phyloP scores from a whole-genome alignment of 2,888 invertebrate species.

The Panzeria rudis region DNA sequence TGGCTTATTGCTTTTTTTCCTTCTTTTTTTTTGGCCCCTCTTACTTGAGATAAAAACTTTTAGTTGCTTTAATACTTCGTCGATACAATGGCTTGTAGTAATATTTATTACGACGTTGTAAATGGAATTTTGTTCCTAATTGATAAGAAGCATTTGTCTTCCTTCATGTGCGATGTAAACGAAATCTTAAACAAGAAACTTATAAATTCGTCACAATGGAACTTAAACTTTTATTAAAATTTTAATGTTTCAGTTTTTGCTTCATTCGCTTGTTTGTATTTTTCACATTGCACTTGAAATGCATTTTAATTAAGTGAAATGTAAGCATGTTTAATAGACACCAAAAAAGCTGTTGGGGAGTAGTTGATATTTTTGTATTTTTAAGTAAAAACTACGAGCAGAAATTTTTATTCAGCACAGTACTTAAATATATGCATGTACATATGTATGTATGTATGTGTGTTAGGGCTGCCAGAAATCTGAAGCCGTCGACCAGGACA shows the following conservation, averaged over 20 bases:
- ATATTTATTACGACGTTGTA: slow-evolving; percentile 41
- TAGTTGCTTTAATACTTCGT: background rate
- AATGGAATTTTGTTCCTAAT: slow-evolving; percentile 38
- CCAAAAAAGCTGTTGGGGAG: background rate
- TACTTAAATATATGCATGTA: too few relatives aligned
- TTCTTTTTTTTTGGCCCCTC: slow-evolving; percentile 4
- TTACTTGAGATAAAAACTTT: slow-evolving; percentile 46
- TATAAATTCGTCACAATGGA: slow-evolving; percentile 37
- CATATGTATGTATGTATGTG: too few relatives aligned
- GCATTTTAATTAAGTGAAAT: slow-evolving; percentile 48
- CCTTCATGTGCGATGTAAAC: background rate
- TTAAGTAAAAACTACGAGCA: too few relatives aligned
- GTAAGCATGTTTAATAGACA: slow-evolving; percentile 8
- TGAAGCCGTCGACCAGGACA: too few relatives aligned
- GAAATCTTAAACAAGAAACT: slow-evolving; percentile 27
- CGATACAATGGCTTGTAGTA: slow-evolving; percentile 28
- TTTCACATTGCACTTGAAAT: slow-evolving; percentile 45
- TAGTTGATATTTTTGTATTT: background rate
- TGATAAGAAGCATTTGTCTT: slow-evolving; percentile 51
- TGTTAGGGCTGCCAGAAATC: too few relatives aligned
- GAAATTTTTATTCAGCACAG: too few relatives aligned
- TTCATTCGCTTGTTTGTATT: slow-evolving; percentile 2
- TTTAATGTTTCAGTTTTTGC: slow-evolving; percentile 7
- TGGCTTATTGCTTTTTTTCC: background rate
- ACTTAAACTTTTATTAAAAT: slow-evolving; percentile 33